Conservation (phyloP, 2,888 invertebrate genomes). For the Sarcophaga rosellei region DNA sequence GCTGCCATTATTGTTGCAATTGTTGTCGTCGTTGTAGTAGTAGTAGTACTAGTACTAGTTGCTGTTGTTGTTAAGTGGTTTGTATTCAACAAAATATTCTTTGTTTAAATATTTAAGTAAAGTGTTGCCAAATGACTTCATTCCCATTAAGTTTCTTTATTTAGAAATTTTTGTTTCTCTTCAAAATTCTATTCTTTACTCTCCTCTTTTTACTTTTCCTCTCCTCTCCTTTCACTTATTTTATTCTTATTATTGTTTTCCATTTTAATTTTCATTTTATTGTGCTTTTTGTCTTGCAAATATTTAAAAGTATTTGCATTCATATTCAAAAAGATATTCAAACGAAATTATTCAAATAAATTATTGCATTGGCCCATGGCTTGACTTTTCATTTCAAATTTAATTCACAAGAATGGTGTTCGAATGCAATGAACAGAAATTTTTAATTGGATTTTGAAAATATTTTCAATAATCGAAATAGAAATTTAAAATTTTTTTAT, state of each 20-base stretch:
- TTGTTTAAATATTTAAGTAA: slow-evolving; percentile 49
- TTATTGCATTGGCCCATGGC: too few relatives aligned
- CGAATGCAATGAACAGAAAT: too few relatives aligned
- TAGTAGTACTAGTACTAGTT: not conserved
- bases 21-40: not conserved
- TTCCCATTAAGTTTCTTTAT: slow-evolving; percentile 48
- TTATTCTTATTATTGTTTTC: not conserved
- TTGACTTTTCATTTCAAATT: too few relatives aligned
- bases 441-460: too few relatives aligned
- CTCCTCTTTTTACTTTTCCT: not conserved
- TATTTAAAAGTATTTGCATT: too few relatives aligned
- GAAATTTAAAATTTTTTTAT: too few relatives aligned
- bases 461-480: too few relatives aligned
- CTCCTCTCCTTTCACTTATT: not conserved
- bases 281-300: not conserved
- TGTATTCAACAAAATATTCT: slow-evolving; percentile 26
- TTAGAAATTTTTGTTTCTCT: slow-evolving; percentile 1
- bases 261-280: not conserved
- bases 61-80: slow-evolving; percentile 27
- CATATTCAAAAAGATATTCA: too few relatives aligned
- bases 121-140: slow-evolving; percentile 62
- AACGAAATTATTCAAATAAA: too few relatives aligned
- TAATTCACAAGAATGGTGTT: too few relatives aligned
- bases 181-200: slow-evolving; percentile 16
- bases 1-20: slow-evolving; percentile 19